phyloP scores from a whole-genome alignment of 2,797 vertebrate genomes.

The Scyliorhinus canicula region DNA sequence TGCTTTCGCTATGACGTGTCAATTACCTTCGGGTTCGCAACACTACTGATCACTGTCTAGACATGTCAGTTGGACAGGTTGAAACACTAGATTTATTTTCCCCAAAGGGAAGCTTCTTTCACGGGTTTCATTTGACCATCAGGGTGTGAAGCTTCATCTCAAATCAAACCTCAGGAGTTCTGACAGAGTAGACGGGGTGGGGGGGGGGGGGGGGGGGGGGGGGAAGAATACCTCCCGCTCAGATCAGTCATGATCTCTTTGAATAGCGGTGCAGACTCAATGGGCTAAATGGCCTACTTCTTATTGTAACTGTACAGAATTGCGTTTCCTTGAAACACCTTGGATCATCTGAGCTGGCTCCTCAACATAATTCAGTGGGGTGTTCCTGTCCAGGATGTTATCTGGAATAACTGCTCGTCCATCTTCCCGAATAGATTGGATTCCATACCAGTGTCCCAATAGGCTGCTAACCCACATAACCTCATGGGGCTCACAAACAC shows the following conservation, averaged over 20 bases:
- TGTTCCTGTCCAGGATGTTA: background rate
- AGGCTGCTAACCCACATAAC: background rate
- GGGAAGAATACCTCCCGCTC: background rate
- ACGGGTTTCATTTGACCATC: background rate
- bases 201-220: too few relatives aligned
- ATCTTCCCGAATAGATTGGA: background rate
- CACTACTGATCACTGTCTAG: background rate
- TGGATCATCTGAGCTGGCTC: background rate
- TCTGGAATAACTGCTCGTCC: background rate
- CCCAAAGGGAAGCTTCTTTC: background rate
- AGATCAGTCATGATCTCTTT: background rate
- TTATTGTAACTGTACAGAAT: background rate
- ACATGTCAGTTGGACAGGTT: background rate
- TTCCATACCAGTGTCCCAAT: background rate
- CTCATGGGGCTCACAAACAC: background rate
- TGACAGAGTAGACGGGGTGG: background rate
- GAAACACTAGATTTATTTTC: background rate
- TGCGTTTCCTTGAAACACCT: background rate
- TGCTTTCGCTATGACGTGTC: background rate
- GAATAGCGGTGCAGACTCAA: too few relatives aligned
- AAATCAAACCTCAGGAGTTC: background rate
- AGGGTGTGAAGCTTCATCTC: background rate
- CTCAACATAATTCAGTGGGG: background rate
- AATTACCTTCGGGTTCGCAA: background rate
- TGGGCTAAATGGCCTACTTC: too few relatives aligned